A percentile compares a stretch with the other conserved stretches of the same genome.
Evolutionary conservation across 2,888 invertebrate genomes (phyloP).

Genomic region (Epinotia ramella): DNA sequence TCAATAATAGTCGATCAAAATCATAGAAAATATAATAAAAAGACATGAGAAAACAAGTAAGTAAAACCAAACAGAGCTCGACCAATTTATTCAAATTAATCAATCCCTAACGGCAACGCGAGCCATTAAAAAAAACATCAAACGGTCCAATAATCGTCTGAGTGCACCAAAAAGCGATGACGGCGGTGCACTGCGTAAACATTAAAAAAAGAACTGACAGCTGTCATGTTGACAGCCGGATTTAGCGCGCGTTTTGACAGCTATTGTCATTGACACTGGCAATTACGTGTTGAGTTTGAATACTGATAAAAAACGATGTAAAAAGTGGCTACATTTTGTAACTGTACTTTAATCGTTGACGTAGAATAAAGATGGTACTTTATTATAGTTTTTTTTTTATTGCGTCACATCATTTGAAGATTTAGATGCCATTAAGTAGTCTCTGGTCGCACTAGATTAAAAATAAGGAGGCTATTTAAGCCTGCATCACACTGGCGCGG

Average conservation of each 20-base stretch:
- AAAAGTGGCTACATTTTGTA: slow-evolving; percentile 38
- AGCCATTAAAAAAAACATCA: slow-evolving; percentile 25
- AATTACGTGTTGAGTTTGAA: slow-evolving; percentile 52
- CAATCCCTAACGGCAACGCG: slow-evolving; percentile 15
- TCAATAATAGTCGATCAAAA: too few relatives aligned
- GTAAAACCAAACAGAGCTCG: background rate
- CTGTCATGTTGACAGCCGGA: slow-evolving; percentile 68
- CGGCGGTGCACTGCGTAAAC: slow-evolving; percentile 10
- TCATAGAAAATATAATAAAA: too few relatives aligned
- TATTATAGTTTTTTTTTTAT: slow-evolving; percentile 1
- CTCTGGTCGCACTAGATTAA: background rate
- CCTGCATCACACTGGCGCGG: too few relatives aligned
- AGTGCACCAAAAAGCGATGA: slow-evolving; percentile 47
- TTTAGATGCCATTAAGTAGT: background rate
- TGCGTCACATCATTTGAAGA: background rate
- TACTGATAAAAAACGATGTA: slow-evolving; percentile 37
- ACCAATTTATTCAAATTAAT: slow-evolving; percentile 14
- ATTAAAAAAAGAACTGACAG: slow-evolving; percentile 54
- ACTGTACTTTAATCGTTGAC: slow-evolving; percentile 26
- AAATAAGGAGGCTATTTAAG: background rate
- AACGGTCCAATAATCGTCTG: slow-evolving; percentile 40
- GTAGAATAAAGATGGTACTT: slow-evolving; percentile 3
- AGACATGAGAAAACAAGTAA: background rate
- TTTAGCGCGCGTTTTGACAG: slow-evolving; percentile 61
- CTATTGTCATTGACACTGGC: slow-evolving; percentile 60